Conservation (phyloP, 2,113 vertebrate species). For the Catagonus wagneri region DNA sequence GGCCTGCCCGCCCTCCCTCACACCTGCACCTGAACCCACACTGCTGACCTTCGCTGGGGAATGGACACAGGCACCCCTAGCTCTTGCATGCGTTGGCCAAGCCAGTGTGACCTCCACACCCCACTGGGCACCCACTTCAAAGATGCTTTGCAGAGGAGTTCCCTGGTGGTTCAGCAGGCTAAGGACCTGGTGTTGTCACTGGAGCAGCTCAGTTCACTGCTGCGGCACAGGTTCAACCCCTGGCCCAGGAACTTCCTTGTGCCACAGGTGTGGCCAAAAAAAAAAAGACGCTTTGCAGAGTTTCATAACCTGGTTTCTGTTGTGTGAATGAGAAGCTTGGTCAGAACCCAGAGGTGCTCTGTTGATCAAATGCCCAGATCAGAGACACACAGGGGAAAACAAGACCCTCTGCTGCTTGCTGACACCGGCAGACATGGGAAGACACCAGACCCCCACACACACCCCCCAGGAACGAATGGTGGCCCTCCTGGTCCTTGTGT, state of each 20-base stretch:
- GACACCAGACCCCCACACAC: not conserved
- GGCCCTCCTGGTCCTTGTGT: not conserved
- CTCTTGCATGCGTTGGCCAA: not conserved
- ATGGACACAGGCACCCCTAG: fast-evolving
- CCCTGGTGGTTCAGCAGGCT: too few species aligned
- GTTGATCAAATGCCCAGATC: not conserved
- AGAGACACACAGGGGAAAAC: fast-evolving
- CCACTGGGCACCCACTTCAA: not conserved
- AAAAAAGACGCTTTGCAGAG: not conserved
- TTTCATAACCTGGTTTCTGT: not conserved
- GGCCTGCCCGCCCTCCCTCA: fast-evolving
- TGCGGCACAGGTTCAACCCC: too few species aligned
- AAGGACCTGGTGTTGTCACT: too few species aligned
- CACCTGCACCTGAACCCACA: not conserved
- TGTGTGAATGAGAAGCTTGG: not conserved
- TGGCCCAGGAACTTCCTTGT: too few species aligned
- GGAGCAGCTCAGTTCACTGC: too few species aligned
- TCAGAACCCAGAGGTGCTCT: not conserved
- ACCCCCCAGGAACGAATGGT: not conserved
- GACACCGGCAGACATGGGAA: fast-evolving
- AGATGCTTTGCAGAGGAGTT: not conserved
- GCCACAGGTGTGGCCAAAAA: too few species aligned
- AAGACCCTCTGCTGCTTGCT: not conserved
- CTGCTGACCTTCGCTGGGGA: not conserved
- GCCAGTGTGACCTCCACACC: not conserved